Conservation (phyloP, 2,113 vertebrate species). For the Phalacrocorax aristotelis region DNA sequence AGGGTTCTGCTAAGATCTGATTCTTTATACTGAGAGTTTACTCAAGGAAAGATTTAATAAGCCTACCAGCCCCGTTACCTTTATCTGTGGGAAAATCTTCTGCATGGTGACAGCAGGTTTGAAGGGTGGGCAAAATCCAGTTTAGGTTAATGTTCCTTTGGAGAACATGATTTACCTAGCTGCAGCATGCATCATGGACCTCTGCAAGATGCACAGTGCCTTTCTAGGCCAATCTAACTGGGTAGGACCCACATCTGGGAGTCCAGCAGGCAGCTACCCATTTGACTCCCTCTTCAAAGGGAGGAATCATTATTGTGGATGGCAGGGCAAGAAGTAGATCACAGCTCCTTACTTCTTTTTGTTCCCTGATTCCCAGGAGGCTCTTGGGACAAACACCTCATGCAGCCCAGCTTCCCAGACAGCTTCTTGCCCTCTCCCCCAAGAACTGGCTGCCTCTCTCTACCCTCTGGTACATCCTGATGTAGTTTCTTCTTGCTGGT, state of each 20-base stretch:
- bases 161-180: not conserved
- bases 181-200: fast-evolving
- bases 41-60: not conserved
- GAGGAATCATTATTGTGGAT: not conserved
- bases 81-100: not conserved
- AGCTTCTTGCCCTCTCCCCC: not conserved
- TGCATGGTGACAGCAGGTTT: not conserved
- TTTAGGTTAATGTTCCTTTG: not conserved
- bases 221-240: not conserved
- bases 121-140: not conserved
- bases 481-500: not conserved
- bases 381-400: not conserved
- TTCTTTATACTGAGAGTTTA: not conserved
- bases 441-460: not conserved
- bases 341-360: not conserved
- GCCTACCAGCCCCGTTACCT: not conserved
- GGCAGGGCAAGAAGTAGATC: not conserved
- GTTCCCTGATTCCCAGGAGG: not conserved
- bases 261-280: not conserved
- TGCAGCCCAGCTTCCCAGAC: not conserved
- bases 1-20: not conserved
- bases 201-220: fast-evolving
- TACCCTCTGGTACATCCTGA: not conserved
- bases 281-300: not conserved
- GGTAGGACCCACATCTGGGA: not conserved